phyloP scores from a whole-genome alignment of 35 echinoderm and acorn worm genomes.

The Apostichopus parvimensis region DNA sequence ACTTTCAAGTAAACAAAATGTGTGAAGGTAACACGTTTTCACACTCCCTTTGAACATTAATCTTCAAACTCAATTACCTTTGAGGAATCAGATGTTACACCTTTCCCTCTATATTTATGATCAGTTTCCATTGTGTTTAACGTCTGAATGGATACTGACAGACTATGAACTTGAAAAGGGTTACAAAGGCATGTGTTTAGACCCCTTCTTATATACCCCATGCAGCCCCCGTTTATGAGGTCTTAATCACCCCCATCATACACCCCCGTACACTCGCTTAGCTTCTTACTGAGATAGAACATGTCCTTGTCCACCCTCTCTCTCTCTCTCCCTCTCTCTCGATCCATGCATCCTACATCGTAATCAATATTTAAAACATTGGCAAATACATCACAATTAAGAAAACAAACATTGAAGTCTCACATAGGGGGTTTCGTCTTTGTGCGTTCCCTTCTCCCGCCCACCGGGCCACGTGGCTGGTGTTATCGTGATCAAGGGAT shows the following conservation, averaged over 20 bases:
- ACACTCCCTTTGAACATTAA: neutral
- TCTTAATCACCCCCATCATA: neutral
- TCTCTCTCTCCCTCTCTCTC: too few species aligned
- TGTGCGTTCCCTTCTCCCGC: constrained; percentile 13
- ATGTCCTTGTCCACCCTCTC: neutral
- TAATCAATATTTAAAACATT: constrained; percentile 51
- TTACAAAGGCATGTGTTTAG: neutral
- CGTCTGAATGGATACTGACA: neutral
- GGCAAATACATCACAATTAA: constrained; percentile 45
- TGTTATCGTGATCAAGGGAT: constrained; percentile 25
- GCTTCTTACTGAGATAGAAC: neutral
- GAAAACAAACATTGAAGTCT: constrained; percentile 28
- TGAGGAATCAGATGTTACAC: too few species aligned
- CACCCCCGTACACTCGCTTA: too few species aligned
- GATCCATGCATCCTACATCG: neutral
- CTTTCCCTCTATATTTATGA: too few species aligned
- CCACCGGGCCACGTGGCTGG: constrained; percentile 22
- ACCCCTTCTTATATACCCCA: too few species aligned
- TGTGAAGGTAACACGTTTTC: too few species aligned
- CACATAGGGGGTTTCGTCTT: neutral
- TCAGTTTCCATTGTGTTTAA: neutral
- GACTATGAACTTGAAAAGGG: neutral
- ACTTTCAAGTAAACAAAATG: too few species aligned
- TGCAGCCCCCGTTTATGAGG: neutral
- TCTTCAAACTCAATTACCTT: neutral